Base-by-base conservation (phyloP, 1,140 invertebrate genomes). In the Eufriesea mexicana region DNA sequence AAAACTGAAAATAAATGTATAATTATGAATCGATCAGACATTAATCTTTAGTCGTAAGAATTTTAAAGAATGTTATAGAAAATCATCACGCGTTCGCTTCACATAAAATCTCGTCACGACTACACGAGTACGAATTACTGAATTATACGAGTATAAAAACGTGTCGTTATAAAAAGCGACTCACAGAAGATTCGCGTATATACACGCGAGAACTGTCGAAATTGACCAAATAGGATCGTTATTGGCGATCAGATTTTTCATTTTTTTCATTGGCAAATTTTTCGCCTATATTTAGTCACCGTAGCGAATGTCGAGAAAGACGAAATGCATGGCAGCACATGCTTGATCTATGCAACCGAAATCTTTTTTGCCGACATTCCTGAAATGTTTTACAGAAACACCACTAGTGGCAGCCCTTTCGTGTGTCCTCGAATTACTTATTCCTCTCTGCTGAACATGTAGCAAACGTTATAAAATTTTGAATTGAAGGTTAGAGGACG, bases 161-260 rank as follows among this genome's bases (percentile, higher is more conserved):
- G 20, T 23, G 59, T 6, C 9, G 9, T 12, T 25, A 47, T 55
- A 61, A 64, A 51, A 75, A 35, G n/a, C 51, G 59, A n/a, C 51
- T 47, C 47, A 18, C 64, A 75, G 47, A 64, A 75, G 51, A 47
- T 64, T 64, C 47, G 51, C 59, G 73, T 9, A n/a, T 25, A n/a
- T 42, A 45, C 18, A 45, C 64, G 9, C 9, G 8, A 18, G 64
- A 23, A 12, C 5, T 62, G n/a, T 25, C 2, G 62, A 18, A 6
- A 5, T 62, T 25, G n/a, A 7, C n/a, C n/a, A 7, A 45, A 35
- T 45, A 23, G 12, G 1, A 66, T 20, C 7, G 23, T 66, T 66
- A 66, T 45, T 66, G 14, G 6, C 14, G 14, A 62, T 28, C 28
- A 28, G 54, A n/a, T 57, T 45, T 57, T 57, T 55, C 4, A 51